Evolutionary conservation across 2,797 vertebrate species (phyloP).

Genomic region (Scolopax bukidnonensis): DNA sequence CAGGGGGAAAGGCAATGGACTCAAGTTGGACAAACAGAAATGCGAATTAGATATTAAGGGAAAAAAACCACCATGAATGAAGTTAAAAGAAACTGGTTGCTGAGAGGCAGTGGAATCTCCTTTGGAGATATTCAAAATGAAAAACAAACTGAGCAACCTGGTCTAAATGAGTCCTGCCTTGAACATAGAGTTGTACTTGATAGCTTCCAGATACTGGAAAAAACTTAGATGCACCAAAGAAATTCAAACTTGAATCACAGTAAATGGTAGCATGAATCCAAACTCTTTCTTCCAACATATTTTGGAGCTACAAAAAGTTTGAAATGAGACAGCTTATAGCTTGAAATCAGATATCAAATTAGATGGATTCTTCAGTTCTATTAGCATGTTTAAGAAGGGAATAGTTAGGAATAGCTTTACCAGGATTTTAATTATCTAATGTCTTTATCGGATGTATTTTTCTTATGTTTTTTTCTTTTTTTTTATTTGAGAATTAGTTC

Average conservation of each 20-base stretch:
- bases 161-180: background rate
- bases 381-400: background rate
- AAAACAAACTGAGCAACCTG: background rate
- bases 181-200: background rate
- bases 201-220: background rate
- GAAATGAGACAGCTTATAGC: background rate
- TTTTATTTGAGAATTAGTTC: background rate
- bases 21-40: background rate
- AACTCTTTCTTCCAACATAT: rapidly evolving
- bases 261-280: background rate
- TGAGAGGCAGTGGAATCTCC: background rate
- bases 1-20: background rate
- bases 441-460: background rate
- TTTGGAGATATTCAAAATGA: background rate
- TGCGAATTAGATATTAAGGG: background rate
- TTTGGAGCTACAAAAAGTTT: background rate
- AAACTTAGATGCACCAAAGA: background rate
- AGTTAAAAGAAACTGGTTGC: background rate
- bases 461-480: background rate
- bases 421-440: background rate
- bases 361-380: background rate
- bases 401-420: background rate
- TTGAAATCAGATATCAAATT: background rate
- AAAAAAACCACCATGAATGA: rapidly evolving
- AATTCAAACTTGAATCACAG: background rate